Conservation (phyloP, 2,888 invertebrate genomes). For the Conistra vaccinii region DNA sequence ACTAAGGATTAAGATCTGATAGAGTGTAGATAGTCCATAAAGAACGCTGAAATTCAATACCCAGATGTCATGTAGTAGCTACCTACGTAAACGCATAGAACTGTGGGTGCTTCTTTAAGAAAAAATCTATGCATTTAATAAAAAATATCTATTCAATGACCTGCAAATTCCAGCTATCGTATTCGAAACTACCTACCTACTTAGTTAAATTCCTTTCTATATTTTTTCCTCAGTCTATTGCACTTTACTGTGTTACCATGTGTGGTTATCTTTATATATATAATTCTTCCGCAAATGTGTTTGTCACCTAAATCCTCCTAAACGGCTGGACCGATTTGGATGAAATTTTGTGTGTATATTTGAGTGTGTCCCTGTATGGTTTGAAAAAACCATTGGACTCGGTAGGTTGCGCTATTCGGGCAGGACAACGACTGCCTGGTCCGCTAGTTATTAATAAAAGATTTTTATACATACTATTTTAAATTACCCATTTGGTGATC, state of each 20-base stretch:
- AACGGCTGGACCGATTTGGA: no score
- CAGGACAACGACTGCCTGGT: no score
- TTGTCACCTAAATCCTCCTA: no score
- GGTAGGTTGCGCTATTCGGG: no score
- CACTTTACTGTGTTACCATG: conserved; percentile 20
- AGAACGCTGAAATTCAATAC: neutral
- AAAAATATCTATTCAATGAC: conserved; percentile 49
- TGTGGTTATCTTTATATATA: no score
- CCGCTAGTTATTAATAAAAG: neutral
- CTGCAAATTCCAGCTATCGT: conserved; percentile 32
- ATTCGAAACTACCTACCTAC: conserved; percentile 41
- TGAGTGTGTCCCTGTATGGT: no score
- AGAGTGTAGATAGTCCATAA: neutral
- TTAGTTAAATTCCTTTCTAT: conserved; percentile 29
- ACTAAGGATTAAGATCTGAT: neutral
- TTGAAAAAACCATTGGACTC: no score
- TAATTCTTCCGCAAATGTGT: no score
- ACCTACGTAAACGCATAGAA: neutral
- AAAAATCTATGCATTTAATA: conserved; percentile 25
- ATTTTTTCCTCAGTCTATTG: conserved; percentile 31
- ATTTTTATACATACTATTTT: neutral
- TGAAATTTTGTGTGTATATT: no score
- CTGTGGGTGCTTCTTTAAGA: neutral
- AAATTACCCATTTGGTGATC: neutral
- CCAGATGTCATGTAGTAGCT: neutral